Conservation (phyloP, 2,113 vertebrate genomes). For the Callorhinus ursinus region DNA sequence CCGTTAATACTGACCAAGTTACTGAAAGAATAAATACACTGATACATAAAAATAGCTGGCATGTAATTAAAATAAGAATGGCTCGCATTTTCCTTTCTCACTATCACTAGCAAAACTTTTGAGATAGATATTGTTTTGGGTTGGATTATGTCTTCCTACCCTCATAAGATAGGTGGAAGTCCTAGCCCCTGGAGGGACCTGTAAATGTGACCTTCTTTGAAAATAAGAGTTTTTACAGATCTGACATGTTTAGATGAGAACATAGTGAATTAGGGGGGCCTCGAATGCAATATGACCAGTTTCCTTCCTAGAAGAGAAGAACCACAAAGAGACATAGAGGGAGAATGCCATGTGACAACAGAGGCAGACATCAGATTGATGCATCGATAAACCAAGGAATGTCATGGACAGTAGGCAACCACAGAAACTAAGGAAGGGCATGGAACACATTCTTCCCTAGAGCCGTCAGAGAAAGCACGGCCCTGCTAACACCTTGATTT, state of each 20-base stretch:
- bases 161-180: neutral
- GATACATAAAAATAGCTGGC: neutral
- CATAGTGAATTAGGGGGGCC: neutral
- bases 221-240: neutral
- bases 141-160: neutral
- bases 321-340: neutral
- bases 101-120: neutral
- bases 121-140: neutral
- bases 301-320: neutral
- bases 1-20: neutral
- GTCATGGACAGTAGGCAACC: too few relatives aligned
- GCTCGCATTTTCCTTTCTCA: neutral
- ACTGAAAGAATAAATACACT: constrained; percentile 4
- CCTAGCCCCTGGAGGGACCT: neutral
- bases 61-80: neutral
- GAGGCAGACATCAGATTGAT: neutral
- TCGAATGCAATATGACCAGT: neutral
- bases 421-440: neutral
- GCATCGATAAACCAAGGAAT: neutral
- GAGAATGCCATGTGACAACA: neutral
- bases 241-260: neutral
- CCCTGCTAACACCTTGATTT: neutral
- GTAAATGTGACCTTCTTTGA: neutral
- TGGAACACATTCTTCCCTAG: neutral
- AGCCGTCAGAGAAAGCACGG: neutral